These are phyloP conservation scores for Lasioglossum pauxillum DNA, from an alignment of 2,888 invertebrate species.

Conservation along the genomic window DNA sequence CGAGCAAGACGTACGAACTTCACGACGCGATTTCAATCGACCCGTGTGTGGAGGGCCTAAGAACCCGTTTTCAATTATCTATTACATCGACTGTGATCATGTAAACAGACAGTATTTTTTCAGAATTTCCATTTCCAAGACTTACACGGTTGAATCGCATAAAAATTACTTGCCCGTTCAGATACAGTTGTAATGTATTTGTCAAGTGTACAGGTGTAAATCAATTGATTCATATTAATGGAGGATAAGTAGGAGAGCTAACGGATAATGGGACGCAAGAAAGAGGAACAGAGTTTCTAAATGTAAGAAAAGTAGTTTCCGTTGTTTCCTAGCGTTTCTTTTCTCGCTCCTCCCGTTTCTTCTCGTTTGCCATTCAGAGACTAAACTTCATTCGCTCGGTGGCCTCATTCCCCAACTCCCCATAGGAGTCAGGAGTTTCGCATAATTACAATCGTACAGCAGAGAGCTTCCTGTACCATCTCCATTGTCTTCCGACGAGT, in stretches of 20 bases:
- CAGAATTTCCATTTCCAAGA: no score
- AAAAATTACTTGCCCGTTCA: no score
- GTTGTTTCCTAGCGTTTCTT: background rate
- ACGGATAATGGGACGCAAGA: background rate
- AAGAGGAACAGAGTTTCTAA: background rate
- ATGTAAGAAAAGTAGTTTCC: background rate
- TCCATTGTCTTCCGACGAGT: conserved; percentile 35
- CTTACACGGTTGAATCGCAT: no score
- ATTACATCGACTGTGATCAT: no score
- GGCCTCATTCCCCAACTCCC: conserved; percentile 7
- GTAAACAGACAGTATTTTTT: no score
- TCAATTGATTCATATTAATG: background rate
- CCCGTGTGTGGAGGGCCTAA: no score
- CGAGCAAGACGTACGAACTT: no score
- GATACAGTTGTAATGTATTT: no score
- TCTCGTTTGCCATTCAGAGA: conserved; percentile 6
- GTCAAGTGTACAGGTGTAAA: background rate
- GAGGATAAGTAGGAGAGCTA: background rate
- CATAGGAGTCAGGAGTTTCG: conserved; percentile 20
- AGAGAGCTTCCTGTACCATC: conserved; percentile 23
- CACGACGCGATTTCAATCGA: no score
- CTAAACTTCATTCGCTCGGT: conserved; percentile 27
- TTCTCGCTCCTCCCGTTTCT: background rate
- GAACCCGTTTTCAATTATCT: background rate
- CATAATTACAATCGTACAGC: conserved; percentile 53